Evolutionary conservation across 1,140 invertebrate genomes (phyloP).

Genomic region (Tetranychus urticae): DNA sequence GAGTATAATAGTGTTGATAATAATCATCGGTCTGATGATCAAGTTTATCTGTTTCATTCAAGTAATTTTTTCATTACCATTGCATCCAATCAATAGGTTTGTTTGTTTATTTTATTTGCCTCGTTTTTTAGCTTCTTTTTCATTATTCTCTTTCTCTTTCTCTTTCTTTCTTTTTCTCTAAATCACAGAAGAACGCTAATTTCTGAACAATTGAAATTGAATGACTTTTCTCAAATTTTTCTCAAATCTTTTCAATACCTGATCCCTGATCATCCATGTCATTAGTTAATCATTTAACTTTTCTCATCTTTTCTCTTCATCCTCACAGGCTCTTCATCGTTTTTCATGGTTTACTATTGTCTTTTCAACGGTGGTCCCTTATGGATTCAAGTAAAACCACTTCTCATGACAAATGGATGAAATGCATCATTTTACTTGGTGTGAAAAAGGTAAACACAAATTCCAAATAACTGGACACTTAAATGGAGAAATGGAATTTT

Average conservation of each 20-base stretch:
- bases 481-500: no score
- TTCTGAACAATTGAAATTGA: background rate
- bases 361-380: no score
- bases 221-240: background rate
- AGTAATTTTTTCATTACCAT: background rate
- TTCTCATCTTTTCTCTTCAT: no score
- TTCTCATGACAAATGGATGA: no score
- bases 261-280: background rate
- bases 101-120: background rate
- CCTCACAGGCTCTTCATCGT: no score
- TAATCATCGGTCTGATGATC: background rate
- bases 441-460: no score
- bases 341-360: no score
- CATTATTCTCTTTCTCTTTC: background rate
- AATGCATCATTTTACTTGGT: no score
- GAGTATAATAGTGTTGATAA: background rate
- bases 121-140: background rate
- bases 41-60: background rate
- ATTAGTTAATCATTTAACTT: background rate
- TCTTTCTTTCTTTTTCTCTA: background rate
- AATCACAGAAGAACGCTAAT: background rate
- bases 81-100: no score
- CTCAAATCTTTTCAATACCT: background rate
- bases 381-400: no score
- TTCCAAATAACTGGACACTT: no score